Percentiles rank a stretch among this genome's conserved stretches.
Evolutionary conservation across 2,797 vertebrate species (phyloP).

Genomic region (Sparidentex hasta): DNA sequence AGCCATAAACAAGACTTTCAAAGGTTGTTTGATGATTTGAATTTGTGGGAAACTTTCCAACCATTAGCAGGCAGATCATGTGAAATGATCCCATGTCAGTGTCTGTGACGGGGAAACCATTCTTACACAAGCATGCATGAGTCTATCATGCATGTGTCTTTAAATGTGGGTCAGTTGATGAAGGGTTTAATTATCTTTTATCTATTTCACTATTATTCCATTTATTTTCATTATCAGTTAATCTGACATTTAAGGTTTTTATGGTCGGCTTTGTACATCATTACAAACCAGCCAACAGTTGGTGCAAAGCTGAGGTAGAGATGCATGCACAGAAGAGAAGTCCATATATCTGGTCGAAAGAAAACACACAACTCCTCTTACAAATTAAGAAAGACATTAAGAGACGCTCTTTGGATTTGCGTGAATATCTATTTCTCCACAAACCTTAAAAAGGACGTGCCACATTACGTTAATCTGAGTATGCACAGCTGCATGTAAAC

Average conservation of each 20-base stretch:
- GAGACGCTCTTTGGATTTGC: too few species aligned
- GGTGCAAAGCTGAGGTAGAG: too few species aligned
- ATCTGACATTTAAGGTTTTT: not conserved
- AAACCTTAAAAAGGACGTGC: too few species aligned
- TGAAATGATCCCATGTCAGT: conserved; percentile 24
- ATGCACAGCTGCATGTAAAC: too few species aligned
- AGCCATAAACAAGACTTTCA: conserved; percentile 6
- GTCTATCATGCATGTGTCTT: not conserved
- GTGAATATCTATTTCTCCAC: too few species aligned
- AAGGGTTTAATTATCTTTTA: not conserved
- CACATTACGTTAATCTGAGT: too few species aligned
- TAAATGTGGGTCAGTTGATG: not conserved
- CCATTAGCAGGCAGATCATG: conserved; percentile 11
- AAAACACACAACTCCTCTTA: too few species aligned
- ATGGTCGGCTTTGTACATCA: too few species aligned
- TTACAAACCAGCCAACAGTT: too few species aligned
- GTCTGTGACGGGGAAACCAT: conserved; percentile 7
- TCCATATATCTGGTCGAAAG: too few species aligned
- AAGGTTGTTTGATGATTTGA: conserved; percentile 8
- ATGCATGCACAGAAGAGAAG: too few species aligned
- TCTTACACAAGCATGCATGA: not conserved
- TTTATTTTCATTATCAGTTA: not conserved
- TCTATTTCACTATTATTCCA: not conserved
- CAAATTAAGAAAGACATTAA: too few species aligned
- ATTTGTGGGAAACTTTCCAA: conserved; percentile 10